Evolutionary conservation across 1,140 invertebrate species (phyloP).

Genomic region (Cydia splendana): DNA sequence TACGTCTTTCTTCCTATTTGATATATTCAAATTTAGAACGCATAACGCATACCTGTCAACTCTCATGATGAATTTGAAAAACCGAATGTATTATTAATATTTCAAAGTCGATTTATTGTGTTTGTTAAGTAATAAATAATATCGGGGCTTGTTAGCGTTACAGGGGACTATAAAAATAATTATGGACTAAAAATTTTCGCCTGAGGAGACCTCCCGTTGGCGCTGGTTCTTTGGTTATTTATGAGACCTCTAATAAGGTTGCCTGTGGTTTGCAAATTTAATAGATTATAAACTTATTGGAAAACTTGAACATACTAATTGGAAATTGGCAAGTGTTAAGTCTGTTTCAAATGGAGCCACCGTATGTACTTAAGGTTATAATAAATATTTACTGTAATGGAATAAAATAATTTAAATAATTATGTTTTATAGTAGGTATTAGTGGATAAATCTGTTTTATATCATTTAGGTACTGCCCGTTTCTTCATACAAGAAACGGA

Average conservation of each 20-base stretch:
- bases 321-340: not conserved
- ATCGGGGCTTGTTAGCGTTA: slow-evolving; percentile 55
- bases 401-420: too few species aligned
- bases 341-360: not conserved
- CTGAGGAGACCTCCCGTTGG: slow-evolving; percentile 49
- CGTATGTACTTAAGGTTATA: too few species aligned
- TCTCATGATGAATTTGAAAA: slow-evolving; percentile 36
- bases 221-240: slow-evolving; percentile 24
- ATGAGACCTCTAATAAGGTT: slow-evolving; percentile 10
- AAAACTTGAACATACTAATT: not conserved
- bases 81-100: slow-evolving; percentile 44
- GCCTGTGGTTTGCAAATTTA: slow-evolving; percentile 21
- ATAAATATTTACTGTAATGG: too few species aligned
- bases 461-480: too few species aligned
- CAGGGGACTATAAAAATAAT: slow-evolving; percentile 56
- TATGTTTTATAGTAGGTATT: too few species aligned
- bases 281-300: slow-evolving; percentile 1
- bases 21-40: slow-evolving; percentile 29
- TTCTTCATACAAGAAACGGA: too few species aligned
- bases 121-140: slow-evolving; percentile 59
- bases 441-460: too few species aligned
- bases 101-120: slow-evolving; percentile 55
- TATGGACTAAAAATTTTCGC: slow-evolving; percentile 51
- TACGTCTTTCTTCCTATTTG: not conserved
- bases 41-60: slow-evolving; percentile 25